These are phyloP conservation scores for Discoglossus pictus DNA, from an alignment of 2,797 vertebrate species.

Conservation along the genomic window DNA sequence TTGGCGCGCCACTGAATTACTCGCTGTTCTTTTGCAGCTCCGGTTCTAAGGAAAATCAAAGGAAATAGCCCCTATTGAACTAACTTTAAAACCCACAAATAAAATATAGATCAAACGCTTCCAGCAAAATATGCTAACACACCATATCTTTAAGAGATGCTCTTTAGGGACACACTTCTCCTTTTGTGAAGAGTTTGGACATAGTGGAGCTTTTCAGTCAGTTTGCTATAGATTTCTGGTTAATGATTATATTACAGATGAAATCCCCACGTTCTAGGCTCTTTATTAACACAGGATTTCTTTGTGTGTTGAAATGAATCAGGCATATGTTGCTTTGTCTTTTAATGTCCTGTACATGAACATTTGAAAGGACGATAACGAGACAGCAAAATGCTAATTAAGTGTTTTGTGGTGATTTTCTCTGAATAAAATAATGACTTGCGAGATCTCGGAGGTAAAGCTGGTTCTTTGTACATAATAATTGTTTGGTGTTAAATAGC, in stretches of 20 bases:
- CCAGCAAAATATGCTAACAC: conserved; percentile 45
- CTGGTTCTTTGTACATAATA: conserved; percentile 16
- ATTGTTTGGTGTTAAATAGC: conserved; percentile 15
- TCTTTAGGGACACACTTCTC: conserved; percentile 38
- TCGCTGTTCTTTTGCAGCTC: conserved; percentile 40
- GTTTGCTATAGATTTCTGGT: conserved; percentile 30
- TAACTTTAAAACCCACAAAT: conserved; percentile 42
- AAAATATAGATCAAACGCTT: conserved; percentile 51
- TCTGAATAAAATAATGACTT: conserved; percentile 39
- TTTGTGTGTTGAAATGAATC: conserved; percentile 49
- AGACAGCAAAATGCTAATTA: conserved; percentile 46
- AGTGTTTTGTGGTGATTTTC: conserved; percentile 29
- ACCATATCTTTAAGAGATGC: conserved; percentile 50
- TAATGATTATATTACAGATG: conserved; percentile 49
- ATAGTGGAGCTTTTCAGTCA: conserved; percentile 34
- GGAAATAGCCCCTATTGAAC: conserved; percentile 43
- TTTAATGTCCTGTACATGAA: conserved; percentile 42
- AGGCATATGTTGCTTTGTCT: conserved; percentile 49
- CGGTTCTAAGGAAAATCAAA: conserved; percentile 49
- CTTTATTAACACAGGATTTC: conserved; percentile 51
- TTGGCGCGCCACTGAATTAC: conserved; percentile 23
- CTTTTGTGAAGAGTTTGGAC: conserved; percentile 36
- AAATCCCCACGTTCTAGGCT: conserved; percentile 25
- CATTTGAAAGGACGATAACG: conserved; percentile 32
- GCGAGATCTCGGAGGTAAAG: conserved; percentile 26